Evolutionary conservation across 23 tunicate species (phyloP).

Genomic region (Halocynthia aurantium): DNA sequence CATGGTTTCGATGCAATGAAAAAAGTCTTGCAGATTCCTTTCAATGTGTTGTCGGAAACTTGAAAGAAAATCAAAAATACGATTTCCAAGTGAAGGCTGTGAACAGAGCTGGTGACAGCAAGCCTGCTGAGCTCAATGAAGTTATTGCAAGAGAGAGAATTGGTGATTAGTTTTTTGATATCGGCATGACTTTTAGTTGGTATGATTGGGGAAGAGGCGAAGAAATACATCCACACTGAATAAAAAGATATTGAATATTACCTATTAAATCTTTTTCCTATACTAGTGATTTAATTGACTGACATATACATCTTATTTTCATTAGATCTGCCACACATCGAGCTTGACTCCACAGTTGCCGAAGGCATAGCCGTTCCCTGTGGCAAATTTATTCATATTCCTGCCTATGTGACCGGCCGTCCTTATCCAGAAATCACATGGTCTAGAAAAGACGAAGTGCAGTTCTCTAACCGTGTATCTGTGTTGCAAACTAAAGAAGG

Average conservation of each 20-base stretch:
- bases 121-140: conserved; percentile 14
- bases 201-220: too few relatives aligned
- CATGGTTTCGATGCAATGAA: conserved; percentile 13
- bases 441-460: conserved; percentile 46
- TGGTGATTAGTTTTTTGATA: conserved; percentile 6
- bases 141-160: conserved; percentile 22
- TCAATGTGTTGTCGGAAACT: not conserved
- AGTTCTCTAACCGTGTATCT: conserved; percentile 21
- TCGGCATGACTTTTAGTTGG: not conserved
- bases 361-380: conserved; percentile 61
- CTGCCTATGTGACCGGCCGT: conserved; percentile 75
- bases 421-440: conserved; percentile 84
- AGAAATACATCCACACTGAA: too few relatives aligned
- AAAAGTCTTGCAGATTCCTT: conserved; percentile 8
- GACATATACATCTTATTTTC: not conserved
- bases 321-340: conserved; percentile 17
- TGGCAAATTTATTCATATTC: conserved; percentile 47
- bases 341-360: conserved; percentile 41
- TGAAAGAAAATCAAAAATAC: conserved; percentile 3
- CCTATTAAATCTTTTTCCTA: too few relatives aligned
- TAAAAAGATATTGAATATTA: too few relatives aligned
- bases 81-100: conserved; percentile 32
- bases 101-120: conserved; percentile 44
- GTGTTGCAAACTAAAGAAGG: conserved; percentile 22
- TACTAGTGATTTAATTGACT: not conserved